Percentiles rank a stretch among this genome's conserved stretches.
Evolutionary conservation across 2,797 vertebrate genomes (phyloP).

Genomic region (Remorina albescens): DNA sequence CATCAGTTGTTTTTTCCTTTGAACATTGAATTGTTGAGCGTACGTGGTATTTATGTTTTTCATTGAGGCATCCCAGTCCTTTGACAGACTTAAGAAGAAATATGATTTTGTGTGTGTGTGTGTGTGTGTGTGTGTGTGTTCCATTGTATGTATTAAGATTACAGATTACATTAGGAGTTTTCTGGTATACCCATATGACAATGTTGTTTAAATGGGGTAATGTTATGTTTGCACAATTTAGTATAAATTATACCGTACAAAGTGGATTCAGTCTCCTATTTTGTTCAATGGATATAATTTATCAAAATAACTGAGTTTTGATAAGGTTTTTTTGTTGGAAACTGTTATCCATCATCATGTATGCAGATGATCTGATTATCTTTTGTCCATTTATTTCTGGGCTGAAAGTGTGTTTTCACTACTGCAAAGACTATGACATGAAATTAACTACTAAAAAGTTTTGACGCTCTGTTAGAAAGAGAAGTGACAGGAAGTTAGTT

Average conservation of each 20-base stretch:
- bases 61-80: neutral
- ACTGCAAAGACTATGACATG: too few species aligned
- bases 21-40: neutral
- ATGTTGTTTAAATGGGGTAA: neutral
- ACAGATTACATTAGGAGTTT: too few species aligned
- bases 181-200: too few species aligned
- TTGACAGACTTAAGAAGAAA: neutral
- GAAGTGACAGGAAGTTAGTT: neutral
- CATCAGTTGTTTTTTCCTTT: conserved; percentile 4
- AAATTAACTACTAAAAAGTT: neutral
- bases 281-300: neutral
- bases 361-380: neutral
- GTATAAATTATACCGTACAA: neutral
- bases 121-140: too few species aligned
- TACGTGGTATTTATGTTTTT: neutral
- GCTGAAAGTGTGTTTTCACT: too few species aligned
- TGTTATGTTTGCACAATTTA: neutral
- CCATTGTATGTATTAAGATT: neutral
- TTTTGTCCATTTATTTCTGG: too few species aligned
- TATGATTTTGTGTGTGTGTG: too few species aligned
- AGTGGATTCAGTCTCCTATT: neutral
- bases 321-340: neutral
- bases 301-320: neutral
- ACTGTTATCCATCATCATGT: neutral
- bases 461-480: neutral